These are phyloP conservation scores for Calycopis cecrops DNA, from an alignment of 1,140 invertebrate genomes.

Conservation along the genomic window DNA sequence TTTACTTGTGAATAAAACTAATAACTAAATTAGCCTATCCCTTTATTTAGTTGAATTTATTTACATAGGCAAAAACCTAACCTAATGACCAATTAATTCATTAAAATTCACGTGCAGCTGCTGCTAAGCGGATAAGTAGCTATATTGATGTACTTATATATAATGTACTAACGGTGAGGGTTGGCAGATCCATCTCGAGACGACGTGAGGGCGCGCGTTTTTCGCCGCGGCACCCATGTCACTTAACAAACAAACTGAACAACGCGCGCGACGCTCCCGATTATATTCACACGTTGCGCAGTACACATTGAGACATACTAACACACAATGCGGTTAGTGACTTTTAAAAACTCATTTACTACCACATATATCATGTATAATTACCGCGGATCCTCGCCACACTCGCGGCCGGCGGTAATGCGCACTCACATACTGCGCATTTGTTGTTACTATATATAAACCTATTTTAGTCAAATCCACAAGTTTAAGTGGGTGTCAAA, in stretches of 20 bases:
- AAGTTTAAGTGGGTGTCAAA: slow-evolving; percentile 1
- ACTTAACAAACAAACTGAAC: slow-evolving; percentile 55
- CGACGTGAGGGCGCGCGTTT: slow-evolving; percentile 61
- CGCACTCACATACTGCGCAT: slow-evolving; percentile 30
- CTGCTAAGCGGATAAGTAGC: too few relatives aligned
- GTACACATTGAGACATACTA: slow-evolving; percentile 34
- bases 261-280: slow-evolving; percentile 44
- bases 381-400: not conserved
- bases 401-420: slow-evolving; percentile 26
- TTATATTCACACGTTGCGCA: slow-evolving; percentile 63
- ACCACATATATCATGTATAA: slow-evolving; percentile 12
- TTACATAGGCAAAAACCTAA: too few relatives aligned
- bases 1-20: too few relatives aligned
- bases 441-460: not conserved
- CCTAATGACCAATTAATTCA: too few relatives aligned
- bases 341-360: slow-evolving; percentile 44
- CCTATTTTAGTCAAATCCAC: slow-evolving; percentile 3
- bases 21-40: too few relatives aligned
- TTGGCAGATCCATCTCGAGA: slow-evolving; percentile 59
- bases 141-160: not conserved
- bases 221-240: slow-evolving; percentile 63
- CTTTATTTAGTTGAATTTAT: too few relatives aligned
- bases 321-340: slow-evolving; percentile 26
- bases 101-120: too few relatives aligned
- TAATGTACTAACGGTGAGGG: slow-evolving; percentile 57